Base-by-base conservation (phyloP, 1,140 invertebrate species). In the Leptonema lineaticorne region DNA sequence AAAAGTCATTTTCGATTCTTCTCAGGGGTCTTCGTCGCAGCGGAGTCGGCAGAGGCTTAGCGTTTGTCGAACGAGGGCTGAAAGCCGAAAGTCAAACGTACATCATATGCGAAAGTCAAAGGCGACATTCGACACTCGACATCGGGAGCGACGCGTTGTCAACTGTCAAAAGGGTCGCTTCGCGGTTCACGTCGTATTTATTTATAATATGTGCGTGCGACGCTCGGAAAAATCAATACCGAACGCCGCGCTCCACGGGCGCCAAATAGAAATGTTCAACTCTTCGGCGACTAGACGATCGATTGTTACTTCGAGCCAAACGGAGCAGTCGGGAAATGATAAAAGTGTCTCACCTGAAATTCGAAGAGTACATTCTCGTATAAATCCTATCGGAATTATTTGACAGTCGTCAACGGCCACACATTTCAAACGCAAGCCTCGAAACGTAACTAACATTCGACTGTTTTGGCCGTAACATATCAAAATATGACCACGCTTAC, bases 171-270 rank as follows among this genome's bases (percentile, higher is more conserved):
- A 45, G 9, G 18, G 22, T 24, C 58, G 33, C 58, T 27, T 20
- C 3, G 26, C 5, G 30, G n/a, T n/a, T n/a, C n/a, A n/a, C n/a
- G n/a, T n/a, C n/a, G 16, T 22, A 26, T 60, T 60, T 60, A 62
- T 62, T 62, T 62, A 41, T n/a, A n/a, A n/a, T n/a, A n/a, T 62
- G 22, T 62, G 26, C 24, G 41, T 37, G 20, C 16, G 59, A 62
- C 14, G 7, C 33, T 4, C 24, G 24, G 57, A 11, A 18, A 26
- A 62, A 62, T 62, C 59, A 62, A 62, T 62, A 62, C 20, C 6
- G 9, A 20, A 18, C 2, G 9, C 22, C 24, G 24, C 9, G 14
- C 14, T n/a, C n/a, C n/a, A n/a, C n/a, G n/a, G 53, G 53, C 53
- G 53, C 1, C 53, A 57, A 57, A 57, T 33, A 11, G 30, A 33